These are phyloP conservation scores for Sinosuthora webbiana DNA, from an alignment of 2,113 vertebrate genomes.

Conservation along the genomic window DNA sequence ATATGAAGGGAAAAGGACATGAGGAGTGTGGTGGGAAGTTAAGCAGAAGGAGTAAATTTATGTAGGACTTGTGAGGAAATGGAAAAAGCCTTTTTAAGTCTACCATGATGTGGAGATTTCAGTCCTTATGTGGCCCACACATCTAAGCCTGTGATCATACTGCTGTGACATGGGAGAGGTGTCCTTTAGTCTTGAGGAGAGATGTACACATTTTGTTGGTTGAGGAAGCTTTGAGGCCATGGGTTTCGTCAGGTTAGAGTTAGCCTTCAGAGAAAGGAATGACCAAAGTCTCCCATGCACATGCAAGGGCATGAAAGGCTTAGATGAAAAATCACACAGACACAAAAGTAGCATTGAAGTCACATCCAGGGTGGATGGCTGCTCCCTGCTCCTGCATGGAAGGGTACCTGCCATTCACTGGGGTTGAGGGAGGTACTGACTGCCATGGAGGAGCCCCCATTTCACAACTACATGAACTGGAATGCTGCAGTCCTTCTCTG, in stretches of 20 bases:
- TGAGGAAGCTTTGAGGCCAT: not conserved
- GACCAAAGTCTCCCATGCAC: not conserved
- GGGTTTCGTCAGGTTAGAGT: not conserved
- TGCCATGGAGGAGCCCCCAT: rapidly evolving
- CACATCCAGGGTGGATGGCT: not conserved
- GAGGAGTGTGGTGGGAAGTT: not conserved
- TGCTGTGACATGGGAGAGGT: not conserved
- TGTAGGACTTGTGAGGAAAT: not conserved
- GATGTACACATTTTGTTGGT: not conserved
- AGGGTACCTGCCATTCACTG: not conserved
- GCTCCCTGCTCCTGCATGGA: not conserved
- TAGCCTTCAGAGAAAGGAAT: not conserved
- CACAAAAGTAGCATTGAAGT: not conserved
- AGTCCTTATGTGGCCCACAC: not conserved
- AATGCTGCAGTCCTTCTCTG: not conserved
- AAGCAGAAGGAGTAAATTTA: not conserved
- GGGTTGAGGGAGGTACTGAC: not conserved
- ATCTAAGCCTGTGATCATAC: not conserved
- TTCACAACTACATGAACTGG: not conserved
- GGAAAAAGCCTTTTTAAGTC: not conserved
- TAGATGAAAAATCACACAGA: not conserved
- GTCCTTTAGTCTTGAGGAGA: not conserved
- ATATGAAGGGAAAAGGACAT: not conserved
- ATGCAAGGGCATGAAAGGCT: not conserved
- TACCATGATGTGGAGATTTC: not conserved